phyloP scores from a whole-genome alignment of 1,140 invertebrate genomes.

The Drosophila busckii region DNA sequence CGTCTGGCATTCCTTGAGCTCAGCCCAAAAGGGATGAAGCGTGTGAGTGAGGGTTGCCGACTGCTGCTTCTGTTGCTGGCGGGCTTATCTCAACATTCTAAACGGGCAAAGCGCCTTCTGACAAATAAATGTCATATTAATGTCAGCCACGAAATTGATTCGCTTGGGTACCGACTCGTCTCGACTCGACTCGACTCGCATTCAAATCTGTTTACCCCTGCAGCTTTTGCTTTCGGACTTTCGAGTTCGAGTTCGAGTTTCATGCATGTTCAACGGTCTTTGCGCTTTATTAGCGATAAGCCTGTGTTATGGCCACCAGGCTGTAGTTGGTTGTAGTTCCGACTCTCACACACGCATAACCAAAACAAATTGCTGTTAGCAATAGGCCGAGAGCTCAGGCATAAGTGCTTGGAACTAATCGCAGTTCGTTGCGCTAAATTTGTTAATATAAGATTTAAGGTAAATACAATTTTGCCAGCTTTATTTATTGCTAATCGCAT shows the following conservation, averaged over 20 bases:
- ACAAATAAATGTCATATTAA: conserved; percentile 78
- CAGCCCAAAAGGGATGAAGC: background rate
- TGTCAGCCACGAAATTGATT: conserved; percentile 70
- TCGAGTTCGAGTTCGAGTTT: conserved; percentile 32
- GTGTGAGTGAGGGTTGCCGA: conserved; percentile 7
- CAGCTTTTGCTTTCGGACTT: conserved; percentile 8
- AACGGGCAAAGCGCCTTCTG: conserved; percentile 45
- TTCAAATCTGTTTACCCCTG: conserved; percentile 49
- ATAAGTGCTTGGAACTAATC: conserved; percentile 29
- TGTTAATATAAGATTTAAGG: background rate
- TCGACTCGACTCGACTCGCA: conserved; percentile 14
- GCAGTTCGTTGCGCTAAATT: conserved; percentile 1
- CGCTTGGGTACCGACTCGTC: conserved; percentile 21
- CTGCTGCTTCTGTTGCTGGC: conserved; percentile 24
- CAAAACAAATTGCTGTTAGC: background rate
- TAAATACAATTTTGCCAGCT: background rate
- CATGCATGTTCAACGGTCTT: conserved; percentile 40
- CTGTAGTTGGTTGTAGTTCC: background rate
- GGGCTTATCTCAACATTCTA: conserved; percentile 44
- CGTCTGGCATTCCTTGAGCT: conserved; percentile 36
- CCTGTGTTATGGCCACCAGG: conserved; percentile 42
- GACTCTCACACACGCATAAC: background rate
- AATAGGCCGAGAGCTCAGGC: background rate
- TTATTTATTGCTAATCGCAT: too few species aligned
- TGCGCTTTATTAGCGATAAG: conserved; percentile 56